Evolutionary conservation across 2,888 invertebrate genomes (phyloP).

Genomic region (Chelonus formosanus): DNA sequence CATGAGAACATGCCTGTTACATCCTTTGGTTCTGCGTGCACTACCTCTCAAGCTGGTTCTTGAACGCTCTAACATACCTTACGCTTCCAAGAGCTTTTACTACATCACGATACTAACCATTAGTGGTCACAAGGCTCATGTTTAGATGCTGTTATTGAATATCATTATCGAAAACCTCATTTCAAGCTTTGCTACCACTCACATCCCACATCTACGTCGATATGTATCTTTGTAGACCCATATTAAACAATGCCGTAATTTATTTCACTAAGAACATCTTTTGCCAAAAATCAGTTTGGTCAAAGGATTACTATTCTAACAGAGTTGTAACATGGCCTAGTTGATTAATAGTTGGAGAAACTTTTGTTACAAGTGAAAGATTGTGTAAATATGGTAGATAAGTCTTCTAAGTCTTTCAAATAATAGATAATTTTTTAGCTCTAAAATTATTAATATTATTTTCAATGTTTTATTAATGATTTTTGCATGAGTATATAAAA

Average conservation of each 20-base stretch:
- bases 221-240: neutral
- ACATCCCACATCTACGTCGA: neutral
- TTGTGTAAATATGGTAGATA: too few species aligned
- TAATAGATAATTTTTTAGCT: too few species aligned
- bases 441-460: too few species aligned
- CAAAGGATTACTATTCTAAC: too few species aligned
- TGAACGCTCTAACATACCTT: constrained; percentile 18
- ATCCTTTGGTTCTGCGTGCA: constrained; percentile 35
- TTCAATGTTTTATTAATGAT: too few species aligned
- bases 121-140: constrained; percentile 49
- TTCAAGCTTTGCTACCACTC: neutral
- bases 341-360: too few species aligned
- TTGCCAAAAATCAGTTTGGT: too few species aligned
- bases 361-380: too few species aligned
- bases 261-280: neutral
- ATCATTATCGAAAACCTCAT: constrained; percentile 44
- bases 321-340: too few species aligned
- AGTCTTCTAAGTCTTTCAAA: too few species aligned
- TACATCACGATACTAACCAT: constrained; percentile 50
- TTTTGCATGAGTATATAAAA: too few species aligned
- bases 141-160: constrained; percentile 55
- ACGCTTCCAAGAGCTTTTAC: constrained; percentile 18
- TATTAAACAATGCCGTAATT: neutral
- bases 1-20: constrained; percentile 61
- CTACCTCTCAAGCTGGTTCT: constrained; percentile 13